Evolutionary conservation across 2,797 vertebrate species (phyloP), one percentile per base, ranked within the genome.

Genomic region (Monodelphis domestica): DNA sequence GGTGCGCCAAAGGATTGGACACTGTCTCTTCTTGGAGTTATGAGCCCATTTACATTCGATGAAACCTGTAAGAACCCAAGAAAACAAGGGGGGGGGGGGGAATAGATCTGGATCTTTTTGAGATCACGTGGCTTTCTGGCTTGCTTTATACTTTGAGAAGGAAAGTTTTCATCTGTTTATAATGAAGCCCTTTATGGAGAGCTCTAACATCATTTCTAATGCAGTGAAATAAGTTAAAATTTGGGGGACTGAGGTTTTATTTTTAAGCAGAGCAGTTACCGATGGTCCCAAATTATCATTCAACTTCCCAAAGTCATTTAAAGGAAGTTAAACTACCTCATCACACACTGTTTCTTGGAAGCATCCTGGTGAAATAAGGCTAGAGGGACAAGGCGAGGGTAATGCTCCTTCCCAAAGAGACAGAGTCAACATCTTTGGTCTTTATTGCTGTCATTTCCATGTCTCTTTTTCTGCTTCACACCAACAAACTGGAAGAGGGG

Each of bases 291-390:
- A 96, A 91, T 90, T 91, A 70, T 87, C 88, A 54, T 84, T 92
- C 63, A 91, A 93, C 92, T 91, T 92, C 89, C 87, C 90, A 95
- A 94, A 94, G 63, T 93, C 93, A 57, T 88, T 88, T 90, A 95
- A 92, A 93, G 91, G 93, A 88, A 70, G 94, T 95, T 93, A n/a
- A 90, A 91, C 92, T 52, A 12, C 29, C 88, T 87, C 24, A 54
- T 90, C 57, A 14, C 21, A 51, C 30, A 53, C 63, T n/a, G 87
- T 28, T 78, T 90, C 92, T 10, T 54, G 95, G 89, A 90, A 95
- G 89, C 11, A 94, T 91, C 45, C 51, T 29, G 89, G 84, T 59
- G 91, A 54, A 51, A 52, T 55, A 78, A 52, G 10, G 90, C 84
- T 92, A 90, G 54, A 78, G 38, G 88, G 55, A 29, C 38, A 90